Conservation (phyloP, 23 tunicate genomes). For the Trididemnum clinides region DNA sequence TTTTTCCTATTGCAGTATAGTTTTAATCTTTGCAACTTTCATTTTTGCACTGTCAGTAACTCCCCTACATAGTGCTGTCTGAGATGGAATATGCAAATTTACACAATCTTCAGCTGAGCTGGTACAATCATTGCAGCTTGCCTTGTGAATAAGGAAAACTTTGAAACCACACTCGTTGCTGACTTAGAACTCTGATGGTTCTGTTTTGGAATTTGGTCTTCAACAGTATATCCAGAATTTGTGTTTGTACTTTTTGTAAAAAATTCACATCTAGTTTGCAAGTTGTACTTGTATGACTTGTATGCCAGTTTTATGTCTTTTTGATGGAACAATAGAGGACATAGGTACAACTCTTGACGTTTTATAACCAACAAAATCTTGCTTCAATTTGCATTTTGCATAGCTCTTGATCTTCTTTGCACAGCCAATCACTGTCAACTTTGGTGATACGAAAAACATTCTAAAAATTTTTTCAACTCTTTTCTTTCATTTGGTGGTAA, state of each 20-base stretch:
- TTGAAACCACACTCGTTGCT: neutral
- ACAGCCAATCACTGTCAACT: too few species aligned
- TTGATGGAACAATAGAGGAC: neutral
- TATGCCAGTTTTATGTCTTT: neutral
- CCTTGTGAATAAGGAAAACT: neutral
- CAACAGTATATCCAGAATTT: neutral
- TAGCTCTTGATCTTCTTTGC: too few species aligned
- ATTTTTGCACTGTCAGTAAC: neutral
- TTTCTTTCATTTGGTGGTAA: too few species aligned
- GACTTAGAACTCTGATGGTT: neutral
- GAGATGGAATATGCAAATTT: neutral
- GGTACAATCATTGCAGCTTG: neutral
- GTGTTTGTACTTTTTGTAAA: neutral
- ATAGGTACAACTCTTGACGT: too few species aligned
- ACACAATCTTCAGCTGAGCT: constrained; percentile 1
- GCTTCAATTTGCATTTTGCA: too few species aligned
- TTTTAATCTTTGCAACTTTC: neutral
- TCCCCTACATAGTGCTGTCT: constrained; percentile 1
- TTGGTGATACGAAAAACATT: neutral
- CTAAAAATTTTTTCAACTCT: neutral
- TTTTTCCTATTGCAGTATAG: neutral
- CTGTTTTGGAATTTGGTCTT: neutral
- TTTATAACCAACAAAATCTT: too few species aligned
- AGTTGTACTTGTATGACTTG: neutral
- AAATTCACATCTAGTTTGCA: neutral